Evolutionary conservation across 2,113 vertebrate genomes (phyloP), one percentile per base, ranked within the genome.

Genomic region (Spermophilus dauricus): DNA sequence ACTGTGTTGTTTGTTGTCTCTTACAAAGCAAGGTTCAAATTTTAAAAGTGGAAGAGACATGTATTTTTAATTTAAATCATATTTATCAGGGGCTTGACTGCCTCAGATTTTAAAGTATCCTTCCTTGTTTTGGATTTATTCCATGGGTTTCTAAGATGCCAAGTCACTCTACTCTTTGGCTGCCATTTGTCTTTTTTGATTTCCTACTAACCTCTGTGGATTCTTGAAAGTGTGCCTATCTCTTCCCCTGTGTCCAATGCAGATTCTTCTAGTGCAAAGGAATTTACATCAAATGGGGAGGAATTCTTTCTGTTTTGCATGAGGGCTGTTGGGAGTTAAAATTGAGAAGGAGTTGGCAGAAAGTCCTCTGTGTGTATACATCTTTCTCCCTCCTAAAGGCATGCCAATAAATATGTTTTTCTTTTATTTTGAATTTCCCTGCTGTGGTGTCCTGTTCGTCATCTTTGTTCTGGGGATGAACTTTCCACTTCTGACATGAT

Each of bases 171-270:
- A 37, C 8, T 92, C 81, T 32, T 58, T 67, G 75, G 53, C 69
- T 93, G 56, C 89, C 70, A 95, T 93, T 92, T 96, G 93, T 91
- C 98, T 85, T 76, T 72, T 24, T 42, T 94, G 65, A 97, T 97
- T 98, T 97, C 93, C 91, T 95, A 24, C 42, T 90, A 95, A 78
- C 0, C 0, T 91, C 78, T 70, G 51, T 69, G 94, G 97, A 98
- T 98, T 97, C 91, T 97, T 98, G 94, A 98, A 97, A 97, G 32
- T 34, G 51, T 96, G 90, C 76, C 89, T 97, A 84, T 97, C 93
- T 93, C 97, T 89, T 96, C 95, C 76, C 94, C 96, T 87, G 73
- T 89, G 69, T 98, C 96, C 98, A 97, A n/a, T 88, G 56, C 94
- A 89, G 83, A 97, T 98, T 97, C 95, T 97, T 97, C 87, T 77